Conservation (phyloP, 2,888 invertebrate genomes). For the Nymphalis urticae region DNA sequence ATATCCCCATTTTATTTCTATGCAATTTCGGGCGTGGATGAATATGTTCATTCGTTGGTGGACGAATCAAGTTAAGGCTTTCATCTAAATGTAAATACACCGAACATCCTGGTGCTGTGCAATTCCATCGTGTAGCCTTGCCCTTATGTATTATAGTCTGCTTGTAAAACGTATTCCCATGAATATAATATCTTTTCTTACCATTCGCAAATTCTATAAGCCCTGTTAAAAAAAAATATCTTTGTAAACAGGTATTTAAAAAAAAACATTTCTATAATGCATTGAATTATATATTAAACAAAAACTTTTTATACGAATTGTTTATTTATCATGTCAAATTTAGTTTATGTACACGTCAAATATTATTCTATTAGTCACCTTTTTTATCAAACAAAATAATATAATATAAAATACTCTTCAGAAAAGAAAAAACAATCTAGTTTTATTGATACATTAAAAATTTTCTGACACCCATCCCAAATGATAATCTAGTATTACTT, state of each 20-base stretch:
- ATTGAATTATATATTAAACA: too few relatives aligned
- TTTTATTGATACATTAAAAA: neutral
- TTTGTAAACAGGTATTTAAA: too few relatives aligned
- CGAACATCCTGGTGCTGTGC: slow-evolving; percentile 35
- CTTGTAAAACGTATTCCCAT: slow-evolving; percentile 21
- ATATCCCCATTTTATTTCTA: slow-evolving; percentile 40
- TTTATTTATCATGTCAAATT: neutral
- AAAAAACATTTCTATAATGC: too few relatives aligned
- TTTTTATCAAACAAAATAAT: slow-evolving; percentile 5
- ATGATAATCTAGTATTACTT: slow-evolving; percentile 32
- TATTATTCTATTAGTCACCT: neutral
- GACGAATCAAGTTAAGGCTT: slow-evolving; percentile 31
- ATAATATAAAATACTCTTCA: neutral
- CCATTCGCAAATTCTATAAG: slow-evolving; percentile 25
- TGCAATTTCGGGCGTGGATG: slow-evolving; percentile 39
- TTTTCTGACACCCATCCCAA: neutral
- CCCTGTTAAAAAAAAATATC: slow-evolving; percentile 20
- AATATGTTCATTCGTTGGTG: slow-evolving; percentile 38
- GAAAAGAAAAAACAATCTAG: neutral
- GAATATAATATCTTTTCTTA: slow-evolving; percentile 16
- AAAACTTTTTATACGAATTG: too few relatives aligned
- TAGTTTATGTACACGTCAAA: neutral
- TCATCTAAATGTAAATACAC: slow-evolving; percentile 31
- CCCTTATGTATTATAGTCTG: slow-evolving; percentile 18
- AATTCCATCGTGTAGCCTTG: slow-evolving; percentile 41